Base-by-base conservation (phyloP, 2,113 vertebrate genomes). In the Marcusenius ussheri region DNA sequence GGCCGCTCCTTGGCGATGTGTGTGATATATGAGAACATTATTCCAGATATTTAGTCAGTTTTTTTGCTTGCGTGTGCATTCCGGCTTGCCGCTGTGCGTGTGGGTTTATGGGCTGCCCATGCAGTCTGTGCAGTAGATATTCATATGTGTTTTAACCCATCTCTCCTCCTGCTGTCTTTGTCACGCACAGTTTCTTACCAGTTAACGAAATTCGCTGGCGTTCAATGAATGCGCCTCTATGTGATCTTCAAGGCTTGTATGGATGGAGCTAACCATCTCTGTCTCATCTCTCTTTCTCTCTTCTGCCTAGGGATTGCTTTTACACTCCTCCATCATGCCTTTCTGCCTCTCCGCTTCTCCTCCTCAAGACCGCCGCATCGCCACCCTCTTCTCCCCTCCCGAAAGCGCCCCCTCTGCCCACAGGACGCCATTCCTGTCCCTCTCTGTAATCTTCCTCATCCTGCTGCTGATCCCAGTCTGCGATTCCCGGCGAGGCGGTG, bases 261-360 rank as follows among this genome's bases (percentile, higher is more conserved):
- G n/a, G 46, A 53, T 46, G 9, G n/a, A 45, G 80, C 50, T 84
- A 27, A 89, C 31, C 21, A 21, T 10, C 21, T 56, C 45, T 31
- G 3, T 35, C 85, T 88, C 93, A 77, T 92, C 31, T 88, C 58
- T 88, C 77, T 83, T 24, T 85, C 39, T 90, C 83, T 91, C 11
- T 89, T 90, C 39, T 58, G 88, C 93, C 15, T 90, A 96, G 96
- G 95, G 94, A 95, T 93, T 94, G 93, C 94, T 94, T 95, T 94
- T 93, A 95, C 95, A 95, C 94, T 95, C 91, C 93, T 95, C 93
- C 95, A 95, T 94, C 91, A 96, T 96, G 96, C 95, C 95, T 94
- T 95, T 96, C 95, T 94, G 96, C 96, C 96, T 95, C 93, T 92
- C 93, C 94, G 92, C 94, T 91, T 93, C 94, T 93, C 92, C 92